Base-by-base conservation (phyloP, 2,888 invertebrate species). In the Drosophila koepferae region DNA sequence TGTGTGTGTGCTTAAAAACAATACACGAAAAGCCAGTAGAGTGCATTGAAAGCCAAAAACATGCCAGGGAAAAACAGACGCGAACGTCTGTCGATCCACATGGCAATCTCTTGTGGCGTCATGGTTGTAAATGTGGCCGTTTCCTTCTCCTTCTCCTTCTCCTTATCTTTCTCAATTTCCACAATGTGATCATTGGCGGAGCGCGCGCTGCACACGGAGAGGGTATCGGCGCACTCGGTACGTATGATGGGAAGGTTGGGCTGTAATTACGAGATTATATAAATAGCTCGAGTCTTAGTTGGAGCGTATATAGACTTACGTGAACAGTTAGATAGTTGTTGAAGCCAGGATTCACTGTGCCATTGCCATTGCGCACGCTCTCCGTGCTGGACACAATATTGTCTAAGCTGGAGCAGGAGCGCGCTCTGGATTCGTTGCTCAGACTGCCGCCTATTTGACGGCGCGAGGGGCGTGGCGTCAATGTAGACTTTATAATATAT, bases 381-480 rank as follows among this genome's bases (percentile, higher is more conserved):
- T 96, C 16, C 95, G 95, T 94, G 95, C 96, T 55, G 95, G 97
- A 77, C 94, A 95, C 18, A 95, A 96, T 93, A 95, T 96, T 92
- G 95, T 95, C 70, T 96, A 94, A 63, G 94, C 95, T 80, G 95
- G 93, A 91, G 96, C 96, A 91, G 95, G 96, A 77, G 96, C 94
- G 61, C 95, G 96, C 83, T 95, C 93, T 74, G 95, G 95, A 51
- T 16, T 89, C 86, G 65, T 88, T 91, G 54, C 84, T 90, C 8
- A 90, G 64, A 31, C 89, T 86, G 14, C 86, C 85, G 43, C 86
- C 83, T 1, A 91, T 55, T 40, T 91, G 87, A 1, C 92, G 86
- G 0, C 91, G 81, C 8, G 90, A 72, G 0, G 92, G 91, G 12
- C 91, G 86, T n/a, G 91, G 91, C 28, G 91, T 92, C 16, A 91